Evolutionary conservation across 1,140 invertebrate genomes (phyloP).

Genomic region (Caenorhabditis latens): DNA sequence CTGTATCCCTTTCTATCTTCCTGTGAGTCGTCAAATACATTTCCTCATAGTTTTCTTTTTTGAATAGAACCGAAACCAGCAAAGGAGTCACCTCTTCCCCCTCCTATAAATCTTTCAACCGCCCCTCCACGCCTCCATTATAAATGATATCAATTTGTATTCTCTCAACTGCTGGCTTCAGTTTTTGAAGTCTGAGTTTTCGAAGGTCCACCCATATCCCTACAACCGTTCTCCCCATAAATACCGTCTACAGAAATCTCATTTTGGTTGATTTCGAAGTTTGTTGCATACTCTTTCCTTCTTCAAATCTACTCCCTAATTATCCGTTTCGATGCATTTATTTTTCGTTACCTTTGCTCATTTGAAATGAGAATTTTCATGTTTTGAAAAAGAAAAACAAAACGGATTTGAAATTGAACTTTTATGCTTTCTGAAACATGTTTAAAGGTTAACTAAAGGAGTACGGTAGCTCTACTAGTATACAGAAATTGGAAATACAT

Average conservation of each 20-base stretch:
- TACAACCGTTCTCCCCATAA: too few relatives aligned
- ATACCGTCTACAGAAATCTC: too few relatives aligned
- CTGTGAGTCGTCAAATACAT: background rate
- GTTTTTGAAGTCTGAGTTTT: background rate
- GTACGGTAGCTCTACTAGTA: too few relatives aligned
- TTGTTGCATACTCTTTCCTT: too few relatives aligned
- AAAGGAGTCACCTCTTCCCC: background rate
- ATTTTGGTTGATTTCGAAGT: too few relatives aligned
- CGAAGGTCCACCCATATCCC: background rate
- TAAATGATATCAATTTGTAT: slow-evolving; percentile 14
- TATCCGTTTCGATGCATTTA: background rate
- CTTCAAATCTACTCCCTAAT: background rate
- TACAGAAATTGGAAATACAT: too few relatives aligned
- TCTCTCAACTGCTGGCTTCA: background rate
- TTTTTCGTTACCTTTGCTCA: background rate
- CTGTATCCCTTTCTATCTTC: background rate
- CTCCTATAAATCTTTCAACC: background rate
- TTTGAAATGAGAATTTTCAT: background rate
- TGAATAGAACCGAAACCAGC: background rate
- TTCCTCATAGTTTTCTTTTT: background rate
- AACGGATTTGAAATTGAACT: background rate
- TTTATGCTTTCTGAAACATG: background rate
- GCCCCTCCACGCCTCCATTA: background rate
- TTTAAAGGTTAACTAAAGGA: too few relatives aligned
- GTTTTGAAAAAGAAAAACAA: too few relatives aligned